Conservation (phyloP, 2,888 invertebrate genomes). For the Thereva unica region DNA sequence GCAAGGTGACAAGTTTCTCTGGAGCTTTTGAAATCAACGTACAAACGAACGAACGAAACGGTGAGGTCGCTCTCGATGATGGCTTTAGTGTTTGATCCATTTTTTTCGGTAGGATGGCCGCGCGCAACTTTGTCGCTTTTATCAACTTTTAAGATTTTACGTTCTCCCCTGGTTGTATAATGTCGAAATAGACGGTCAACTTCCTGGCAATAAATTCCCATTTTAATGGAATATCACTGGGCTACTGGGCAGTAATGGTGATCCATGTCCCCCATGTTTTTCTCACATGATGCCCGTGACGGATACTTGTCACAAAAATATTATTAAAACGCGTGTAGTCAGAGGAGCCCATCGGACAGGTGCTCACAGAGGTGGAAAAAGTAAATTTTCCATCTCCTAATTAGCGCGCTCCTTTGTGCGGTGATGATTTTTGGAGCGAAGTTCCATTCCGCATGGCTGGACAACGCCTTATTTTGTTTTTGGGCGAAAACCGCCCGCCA, state of each 20-base stretch:
- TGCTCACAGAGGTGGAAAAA: slow-evolving; percentile 28
- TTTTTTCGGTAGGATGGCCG: too few species aligned
- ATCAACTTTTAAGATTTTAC: slow-evolving; percentile 10
- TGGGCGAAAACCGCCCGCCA: background rate
- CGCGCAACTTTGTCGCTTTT: too few species aligned
- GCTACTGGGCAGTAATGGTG: slow-evolving; percentile 10
- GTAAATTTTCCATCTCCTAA: slow-evolving; percentile 29
- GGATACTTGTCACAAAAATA: slow-evolving; percentile 15
- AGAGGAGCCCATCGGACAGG: background rate
- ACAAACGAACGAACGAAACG: too few species aligned
- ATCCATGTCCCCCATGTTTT: background rate
- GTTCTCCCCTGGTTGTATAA: slow-evolving; percentile 2
- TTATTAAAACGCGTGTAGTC: background rate
- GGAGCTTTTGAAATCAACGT: too few species aligned
- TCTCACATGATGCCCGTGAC: background rate
- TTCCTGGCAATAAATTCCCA: slow-evolving; percentile 25
- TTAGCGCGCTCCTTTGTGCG: slow-evolving; percentile 23
- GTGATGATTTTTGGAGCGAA: slow-evolving; percentile 28
- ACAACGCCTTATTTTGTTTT: slow-evolving; percentile 14
- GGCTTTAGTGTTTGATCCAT: too few species aligned
- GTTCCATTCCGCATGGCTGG: slow-evolving; percentile 16
- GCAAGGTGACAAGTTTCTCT: too few species aligned
- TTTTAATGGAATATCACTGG: background rate
- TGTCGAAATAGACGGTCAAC: slow-evolving; percentile 12
- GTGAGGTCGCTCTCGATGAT: too few species aligned